Conservation (phyloP, 2,888 invertebrate genomes). For the Cephus spinipes region DNA sequence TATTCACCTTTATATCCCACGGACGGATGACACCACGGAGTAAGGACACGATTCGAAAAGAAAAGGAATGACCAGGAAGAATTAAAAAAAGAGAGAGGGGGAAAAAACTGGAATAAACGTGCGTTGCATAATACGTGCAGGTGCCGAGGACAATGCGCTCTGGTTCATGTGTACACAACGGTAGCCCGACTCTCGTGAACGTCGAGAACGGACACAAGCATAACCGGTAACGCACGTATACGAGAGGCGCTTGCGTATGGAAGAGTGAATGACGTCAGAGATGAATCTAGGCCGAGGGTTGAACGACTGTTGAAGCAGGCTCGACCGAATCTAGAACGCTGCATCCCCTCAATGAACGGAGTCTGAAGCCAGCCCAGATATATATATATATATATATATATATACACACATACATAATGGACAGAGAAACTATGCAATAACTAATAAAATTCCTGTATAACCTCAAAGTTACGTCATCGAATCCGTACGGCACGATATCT, state of each 20-base stretch:
- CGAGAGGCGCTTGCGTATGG: slow-evolving; percentile 31
- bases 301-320: slow-evolving; percentile 62
- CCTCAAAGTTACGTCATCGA: too few species aligned
- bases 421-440: too few species aligned
- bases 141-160: slow-evolving; percentile 36
- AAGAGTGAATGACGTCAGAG: slow-evolving; percentile 56
- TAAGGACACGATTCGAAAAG: not conserved
- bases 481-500: too few species aligned
- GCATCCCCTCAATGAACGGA: slow-evolving; percentile 49
- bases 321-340: slow-evolving; percentile 55
- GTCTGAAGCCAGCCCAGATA: slow-evolving; percentile 22
- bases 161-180: slow-evolving; percentile 15
- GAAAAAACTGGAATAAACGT: slow-evolving; percentile 9
- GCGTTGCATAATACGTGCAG: slow-evolving; percentile 34
- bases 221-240: slow-evolving; percentile 20
- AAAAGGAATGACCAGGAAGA: not conserved
- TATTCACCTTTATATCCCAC: too few species aligned
- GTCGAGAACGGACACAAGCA: slow-evolving; percentile 13
- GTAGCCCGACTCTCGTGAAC: slow-evolving; percentile 1
- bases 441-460: too few species aligned
- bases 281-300: slow-evolving; percentile 63
- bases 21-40: not conserved
- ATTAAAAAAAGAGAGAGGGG: not conserved
- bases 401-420: too few species aligned
- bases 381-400: too few species aligned